Base-by-base conservation (phyloP, 1,140 invertebrate genomes). In the Arctopsyche grandis region DNA sequence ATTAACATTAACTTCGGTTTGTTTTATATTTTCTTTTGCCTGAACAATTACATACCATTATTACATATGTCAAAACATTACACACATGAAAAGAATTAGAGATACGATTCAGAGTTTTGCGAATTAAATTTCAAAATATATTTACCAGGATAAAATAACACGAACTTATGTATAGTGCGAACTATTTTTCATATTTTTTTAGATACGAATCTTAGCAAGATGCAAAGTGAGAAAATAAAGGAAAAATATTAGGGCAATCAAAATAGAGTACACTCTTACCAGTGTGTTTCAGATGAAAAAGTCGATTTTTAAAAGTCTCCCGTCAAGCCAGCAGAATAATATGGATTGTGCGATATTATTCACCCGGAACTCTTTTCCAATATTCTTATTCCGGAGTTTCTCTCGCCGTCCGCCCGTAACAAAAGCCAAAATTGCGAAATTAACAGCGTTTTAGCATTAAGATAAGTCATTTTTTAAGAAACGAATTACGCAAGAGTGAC, bases 381-480 rank as follows among this genome's bases (percentile, higher is more conserved):
- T 66, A 66, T 66, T 66, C 21, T 66, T 66, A 66, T 29, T 66
- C 21, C 3, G 19, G 58, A 21, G 58, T 16, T 9, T 60, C 29
- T 60, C 19, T 60, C 58, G 14, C 19, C 24, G 16, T 63, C 21
- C 52, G 9, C 16, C 52, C n/a, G n/a, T n/a, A 66, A 22, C 21
- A 22, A 66, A 26, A 26, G 63, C 63, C 24, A 66, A 38, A 66
- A 26, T 66, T 66, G 63, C 14, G 63, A 66, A 66, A 66, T 66
- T 66, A 66, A 66, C 63, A 66, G 63, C 63, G 63, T 66, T 66
- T 66, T 66, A 66, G 22, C 63, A 66, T 66, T 66, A 66, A 66
- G 63, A 66, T 66, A 66, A 66, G 63, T 66, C 22, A 66, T 66
- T 66, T 66, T 66, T 66, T 24, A 21, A 22, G 63, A 66, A 38